Evolutionary conservation across 1,140 invertebrate genomes (phyloP).

Genomic region (Pollicipes pollicipes): DNA sequence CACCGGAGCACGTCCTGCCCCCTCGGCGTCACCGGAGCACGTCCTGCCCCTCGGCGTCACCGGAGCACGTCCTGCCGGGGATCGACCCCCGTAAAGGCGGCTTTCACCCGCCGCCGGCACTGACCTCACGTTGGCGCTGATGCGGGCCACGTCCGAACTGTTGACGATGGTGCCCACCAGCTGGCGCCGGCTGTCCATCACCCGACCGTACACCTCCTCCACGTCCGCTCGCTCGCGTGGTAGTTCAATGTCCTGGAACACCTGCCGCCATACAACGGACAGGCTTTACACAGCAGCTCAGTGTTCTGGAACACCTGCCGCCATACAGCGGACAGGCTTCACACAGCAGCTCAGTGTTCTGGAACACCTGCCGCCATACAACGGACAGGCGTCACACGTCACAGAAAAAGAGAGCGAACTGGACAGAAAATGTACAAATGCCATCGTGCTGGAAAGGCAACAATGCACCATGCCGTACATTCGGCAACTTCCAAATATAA

Average conservation of each 20-base stretch:
- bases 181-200: not conserved
- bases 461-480: no score
- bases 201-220: not conserved
- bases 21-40: no score
- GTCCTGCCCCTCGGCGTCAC: no score
- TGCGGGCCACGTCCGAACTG: not conserved
- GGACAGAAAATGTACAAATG: no score
- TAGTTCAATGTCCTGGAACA: constrained; percentile 12
- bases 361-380: constrained; percentile 9
- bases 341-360: not conserved
- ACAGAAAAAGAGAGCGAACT: no score
- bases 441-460: no score
- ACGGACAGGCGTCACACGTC: not conserved
- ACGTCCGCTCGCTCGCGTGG: constrained; percentile 7
- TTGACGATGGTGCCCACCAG: constrained; percentile 6
- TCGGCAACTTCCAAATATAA: no score
- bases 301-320: constrained; percentile 10
- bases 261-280: not conserved
- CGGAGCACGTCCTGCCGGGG: no score
- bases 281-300: not conserved
- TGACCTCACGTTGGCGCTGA: not conserved
- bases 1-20: no score
- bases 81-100: no score
- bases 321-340: not conserved
- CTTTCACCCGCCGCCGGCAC: no score